A percentile compares a stretch with the other conserved stretches of the same genome.
Conservation (phyloP, 2,888 invertebrate genomes). For the Gastrophysa polygoni region DNA sequence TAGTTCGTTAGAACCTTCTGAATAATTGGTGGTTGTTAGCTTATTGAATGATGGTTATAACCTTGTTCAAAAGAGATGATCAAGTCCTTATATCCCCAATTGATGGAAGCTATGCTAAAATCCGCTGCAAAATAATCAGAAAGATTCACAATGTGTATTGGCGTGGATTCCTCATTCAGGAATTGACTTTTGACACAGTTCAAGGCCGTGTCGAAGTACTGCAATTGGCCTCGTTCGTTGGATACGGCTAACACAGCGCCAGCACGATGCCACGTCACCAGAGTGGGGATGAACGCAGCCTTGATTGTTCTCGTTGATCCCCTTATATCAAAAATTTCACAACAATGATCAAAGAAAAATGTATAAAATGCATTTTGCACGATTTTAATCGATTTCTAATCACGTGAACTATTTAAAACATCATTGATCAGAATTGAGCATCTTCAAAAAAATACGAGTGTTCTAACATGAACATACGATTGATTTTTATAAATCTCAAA, state of each 20-base stretch:
- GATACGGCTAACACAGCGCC: slow-evolving; percentile 71
- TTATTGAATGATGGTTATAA: too few relatives aligned
- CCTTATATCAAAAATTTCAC: slow-evolving; percentile 39
- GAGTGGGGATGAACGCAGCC: slow-evolving; percentile 79
- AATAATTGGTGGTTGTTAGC: too few relatives aligned
- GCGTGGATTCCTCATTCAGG: slow-evolving; percentile 68
- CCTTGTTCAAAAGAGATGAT: slow-evolving; percentile 68
- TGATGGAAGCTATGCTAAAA: slow-evolving; percentile 50
- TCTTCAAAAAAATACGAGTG: too few relatives aligned
- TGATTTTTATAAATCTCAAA: too few relatives aligned
- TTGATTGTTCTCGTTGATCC: slow-evolving; percentile 78
- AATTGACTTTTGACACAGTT: slow-evolving; percentile 71
- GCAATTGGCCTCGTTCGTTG: slow-evolving; percentile 75
- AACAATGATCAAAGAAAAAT: too few relatives aligned
- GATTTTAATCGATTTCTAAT: too few relatives aligned
- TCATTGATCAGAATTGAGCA: too few relatives aligned
- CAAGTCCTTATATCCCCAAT: slow-evolving; percentile 56
- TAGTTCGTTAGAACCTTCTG: too few relatives aligned
- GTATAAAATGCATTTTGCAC: too few relatives aligned
- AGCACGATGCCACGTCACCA: slow-evolving; percentile 74
- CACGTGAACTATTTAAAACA: too few relatives aligned
- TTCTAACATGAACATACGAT: too few relatives aligned
- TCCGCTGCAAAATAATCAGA: slow-evolving; percentile 63
- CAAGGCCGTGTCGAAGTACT: slow-evolving; percentile 77
- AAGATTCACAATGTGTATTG: slow-evolving; percentile 68